These are phyloP conservation scores for Pseudochirops cupreus DNA, from an alignment of 2,797 vertebrate species.

Conservation along the genomic window DNA sequence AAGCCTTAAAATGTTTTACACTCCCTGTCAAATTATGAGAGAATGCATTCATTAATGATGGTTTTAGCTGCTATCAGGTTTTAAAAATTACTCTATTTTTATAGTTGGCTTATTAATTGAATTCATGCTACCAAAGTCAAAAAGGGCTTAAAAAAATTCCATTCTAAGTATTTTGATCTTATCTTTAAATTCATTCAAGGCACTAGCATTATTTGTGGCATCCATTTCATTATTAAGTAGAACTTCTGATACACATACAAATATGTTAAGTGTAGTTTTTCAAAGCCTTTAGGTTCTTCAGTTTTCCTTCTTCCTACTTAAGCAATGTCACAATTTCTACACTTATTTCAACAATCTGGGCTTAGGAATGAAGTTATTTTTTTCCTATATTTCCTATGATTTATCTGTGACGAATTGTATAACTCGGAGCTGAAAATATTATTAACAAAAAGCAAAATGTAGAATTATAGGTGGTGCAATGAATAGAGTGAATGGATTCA, in stretches of 20 bases:
- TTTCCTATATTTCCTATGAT: not conserved
- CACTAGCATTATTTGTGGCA: not conserved
- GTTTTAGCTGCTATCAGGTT: constrained; percentile 14
- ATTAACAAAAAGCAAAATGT: not conserved
- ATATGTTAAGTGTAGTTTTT: not conserved
- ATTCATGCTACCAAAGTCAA: not conserved
- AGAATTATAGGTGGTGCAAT: not conserved
- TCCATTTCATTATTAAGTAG: not conserved
- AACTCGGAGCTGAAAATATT: not conserved
- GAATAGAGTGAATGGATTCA: not conserved
- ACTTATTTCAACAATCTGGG: not conserved
- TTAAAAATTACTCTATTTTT: not conserved
- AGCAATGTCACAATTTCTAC: not conserved
- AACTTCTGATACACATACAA: not conserved
- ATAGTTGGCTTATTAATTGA: not conserved
- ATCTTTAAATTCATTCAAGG: not conserved
- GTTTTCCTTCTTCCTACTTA: not conserved
- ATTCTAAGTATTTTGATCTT: not conserved
- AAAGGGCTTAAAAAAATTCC: not conserved
- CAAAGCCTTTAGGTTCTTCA: not conserved
- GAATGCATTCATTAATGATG: not conserved
- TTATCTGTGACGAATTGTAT: not conserved
- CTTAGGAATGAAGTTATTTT: not conserved
- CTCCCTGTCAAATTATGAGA: not conserved
- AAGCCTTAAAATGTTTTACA: not conserved